Conservation (phyloP, 2,797 vertebrate genomes). For the Harpagifer antarcticus region DNA sequence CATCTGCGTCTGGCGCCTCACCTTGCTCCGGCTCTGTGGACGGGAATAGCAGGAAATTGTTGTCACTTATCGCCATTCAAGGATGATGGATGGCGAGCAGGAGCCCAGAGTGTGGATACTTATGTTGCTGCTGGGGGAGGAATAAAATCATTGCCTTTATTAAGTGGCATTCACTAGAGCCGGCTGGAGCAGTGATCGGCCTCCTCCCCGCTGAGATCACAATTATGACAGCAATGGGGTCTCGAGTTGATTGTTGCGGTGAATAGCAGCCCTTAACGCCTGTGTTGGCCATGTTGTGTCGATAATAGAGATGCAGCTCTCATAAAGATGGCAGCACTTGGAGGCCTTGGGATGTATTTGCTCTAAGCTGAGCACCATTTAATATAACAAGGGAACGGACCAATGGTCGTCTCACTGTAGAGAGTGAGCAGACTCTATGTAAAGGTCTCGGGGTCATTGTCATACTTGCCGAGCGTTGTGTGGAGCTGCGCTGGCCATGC, state of each 20-base stretch:
- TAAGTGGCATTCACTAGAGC: slow-evolving; percentile 74
- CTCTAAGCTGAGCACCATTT: slow-evolving; percentile 38
- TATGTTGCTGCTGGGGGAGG: slow-evolving; percentile 62
- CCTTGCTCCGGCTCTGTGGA: slow-evolving; percentile 41
- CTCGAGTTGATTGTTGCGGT: slow-evolving; percentile 57
- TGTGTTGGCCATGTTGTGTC: slow-evolving; percentile 43
- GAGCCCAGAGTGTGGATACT: slow-evolving; percentile 68
- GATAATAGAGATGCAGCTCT: slow-evolving; percentile 58
- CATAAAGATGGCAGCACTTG: slow-evolving; percentile 33
- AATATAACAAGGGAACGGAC: slow-evolving; percentile 33
- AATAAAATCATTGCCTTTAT: slow-evolving; percentile 79
- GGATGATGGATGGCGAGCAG: slow-evolving; percentile 75
- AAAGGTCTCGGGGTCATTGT: slow-evolving; percentile 50
- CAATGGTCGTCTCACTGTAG: slow-evolving; percentile 7
- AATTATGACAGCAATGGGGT: slow-evolving; percentile 69
- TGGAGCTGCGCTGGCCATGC: background rate
- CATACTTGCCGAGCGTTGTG: slow-evolving; percentile 17
- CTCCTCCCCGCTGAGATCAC: slow-evolving; percentile 57
- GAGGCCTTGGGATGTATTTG: slow-evolving; percentile 55
- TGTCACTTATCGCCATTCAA: slow-evolving; percentile 77
- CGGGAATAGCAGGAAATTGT: slow-evolving; percentile 67
- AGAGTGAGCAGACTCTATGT: slow-evolving; percentile 9
- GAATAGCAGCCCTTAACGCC: slow-evolving; percentile 46
- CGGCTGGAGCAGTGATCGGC: slow-evolving; percentile 43
- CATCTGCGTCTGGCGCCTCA: slow-evolving; percentile 48